These are phyloP conservation scores for Pogonophryne albipinna DNA, from an alignment of 2,797 vertebrate species.

Conservation along the genomic window DNA sequence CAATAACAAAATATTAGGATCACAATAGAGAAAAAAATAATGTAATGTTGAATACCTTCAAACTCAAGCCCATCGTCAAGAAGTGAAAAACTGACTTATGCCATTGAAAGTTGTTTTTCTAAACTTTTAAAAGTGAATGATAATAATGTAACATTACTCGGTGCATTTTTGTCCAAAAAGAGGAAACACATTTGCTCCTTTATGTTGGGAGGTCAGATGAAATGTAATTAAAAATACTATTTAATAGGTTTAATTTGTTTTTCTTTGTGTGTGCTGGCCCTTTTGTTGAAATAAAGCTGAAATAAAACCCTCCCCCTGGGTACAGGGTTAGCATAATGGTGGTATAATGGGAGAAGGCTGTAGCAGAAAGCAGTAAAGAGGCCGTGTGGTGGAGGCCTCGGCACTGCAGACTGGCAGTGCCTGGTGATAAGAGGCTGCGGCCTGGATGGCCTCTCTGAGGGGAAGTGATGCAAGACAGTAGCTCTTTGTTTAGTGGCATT, in stretches of 20 bases:
- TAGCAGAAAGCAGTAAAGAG: slow-evolving; percentile 59
- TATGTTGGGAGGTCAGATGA: not conserved
- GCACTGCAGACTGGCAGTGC: slow-evolving; percentile 78
- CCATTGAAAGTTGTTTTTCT: not conserved
- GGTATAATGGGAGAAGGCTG: slow-evolving; percentile 59
- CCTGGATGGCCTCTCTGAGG: slow-evolving; percentile 78
- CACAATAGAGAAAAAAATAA: slow-evolving; percentile 9
- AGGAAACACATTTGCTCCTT: not conserved
- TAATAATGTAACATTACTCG: not conserved
- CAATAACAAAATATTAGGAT: slow-evolving; percentile 63
- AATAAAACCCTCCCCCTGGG: slow-evolving; percentile 51
- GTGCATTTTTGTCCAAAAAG: not conserved
- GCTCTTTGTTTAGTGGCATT: slow-evolving; percentile 86
- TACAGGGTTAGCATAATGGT: slow-evolving; percentile 51
- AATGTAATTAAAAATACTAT: slow-evolving; percentile 29
- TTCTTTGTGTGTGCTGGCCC: slow-evolving; percentile 33
- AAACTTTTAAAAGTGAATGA: slow-evolving; percentile 11
- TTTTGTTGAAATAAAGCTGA: slow-evolving; percentile 55
- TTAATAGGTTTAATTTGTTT: slow-evolving; percentile 56
- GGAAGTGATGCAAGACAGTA: slow-evolving; percentile 88
- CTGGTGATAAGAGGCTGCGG: slow-evolving; percentile 84
- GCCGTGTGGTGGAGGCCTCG: slow-evolving; percentile 58
- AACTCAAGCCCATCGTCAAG: slow-evolving; percentile 8
- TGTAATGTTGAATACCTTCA: not conserved
- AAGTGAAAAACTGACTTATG: not conserved